Conservation (phyloP, 92 coral and sea anemone genomes). For the Metridium senile region DNA sequence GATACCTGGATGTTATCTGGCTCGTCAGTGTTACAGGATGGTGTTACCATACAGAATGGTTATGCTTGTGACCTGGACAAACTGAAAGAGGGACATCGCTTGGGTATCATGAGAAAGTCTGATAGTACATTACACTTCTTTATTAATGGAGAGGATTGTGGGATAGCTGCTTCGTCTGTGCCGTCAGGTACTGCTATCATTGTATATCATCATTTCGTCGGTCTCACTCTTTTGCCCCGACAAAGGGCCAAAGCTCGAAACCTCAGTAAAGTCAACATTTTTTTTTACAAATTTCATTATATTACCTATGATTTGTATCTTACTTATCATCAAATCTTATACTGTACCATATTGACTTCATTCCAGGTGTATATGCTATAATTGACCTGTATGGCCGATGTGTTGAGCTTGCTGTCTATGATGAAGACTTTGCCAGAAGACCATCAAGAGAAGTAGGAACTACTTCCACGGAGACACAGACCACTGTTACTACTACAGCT, state of each 20-base stretch:
- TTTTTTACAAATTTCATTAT: too few relatives aligned
- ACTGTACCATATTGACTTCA: not conserved
- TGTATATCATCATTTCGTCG: not conserved
- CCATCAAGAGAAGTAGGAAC: slow-evolving; percentile 43
- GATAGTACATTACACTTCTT: slow-evolving; percentile 88
- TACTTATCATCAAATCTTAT: too few relatives aligned
- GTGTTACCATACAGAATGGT: slow-evolving; percentile 81
- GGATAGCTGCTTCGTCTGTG: slow-evolving; percentile 79
- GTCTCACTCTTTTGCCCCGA: not conserved
- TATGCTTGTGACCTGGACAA: slow-evolving; percentile 94
- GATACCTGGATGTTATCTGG: slow-evolving; percentile 96
- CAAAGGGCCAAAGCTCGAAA: too few relatives aligned
- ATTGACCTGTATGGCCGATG: slow-evolving; percentile 97
- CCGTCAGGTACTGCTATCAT: slow-evolving; percentile 68
- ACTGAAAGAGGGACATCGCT: slow-evolving; percentile 72
- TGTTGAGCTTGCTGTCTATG: slow-evolving; percentile 83
- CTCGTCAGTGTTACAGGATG: slow-evolving; percentile 88
- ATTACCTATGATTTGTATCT: too few relatives aligned
- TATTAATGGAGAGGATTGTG: slow-evolving; percentile 86
- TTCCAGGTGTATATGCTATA: slow-evolving; percentile 83
- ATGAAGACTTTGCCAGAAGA: slow-evolving; percentile 73
- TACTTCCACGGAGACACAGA: slow-evolving; percentile 26
- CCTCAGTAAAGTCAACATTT: too few relatives aligned
- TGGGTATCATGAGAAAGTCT: slow-evolving; percentile 90
- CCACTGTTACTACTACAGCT: slow-evolving; percentile 20